Base-by-base conservation (phyloP, 2,797 vertebrate species). In the Gymnoscopelus braueri region DNA sequence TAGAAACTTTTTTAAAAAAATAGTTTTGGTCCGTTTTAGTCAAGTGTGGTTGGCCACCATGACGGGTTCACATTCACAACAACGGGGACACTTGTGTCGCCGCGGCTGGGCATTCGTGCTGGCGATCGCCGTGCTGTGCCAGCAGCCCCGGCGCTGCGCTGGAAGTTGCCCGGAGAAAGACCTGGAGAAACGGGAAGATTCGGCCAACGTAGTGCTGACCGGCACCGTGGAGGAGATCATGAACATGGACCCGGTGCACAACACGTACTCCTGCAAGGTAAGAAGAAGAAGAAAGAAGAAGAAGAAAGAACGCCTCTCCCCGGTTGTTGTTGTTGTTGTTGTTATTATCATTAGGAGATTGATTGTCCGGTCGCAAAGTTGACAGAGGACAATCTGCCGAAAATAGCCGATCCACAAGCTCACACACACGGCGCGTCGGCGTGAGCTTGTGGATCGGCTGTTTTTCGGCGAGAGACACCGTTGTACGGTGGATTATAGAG, bases 251-350 rank as follows among this genome's bases (percentile, higher is more conserved):
- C 98, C 97, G 26, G 96, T 98, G 68, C 96, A 97, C 56, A 96
- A 96, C 77, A 98, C 96, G 35, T 99, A 99, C 71, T 98, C 97
- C 0, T 98, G 98, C 96, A 99, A 98, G 97, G 98, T 99, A 90
- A 91, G 91, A 65, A 44, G 26, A 29, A 29, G 26, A 4, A 29
- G n/a, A n/a, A n/a, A n/a, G n/a, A n/a, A n/a, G n/a, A n/a, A n/a
- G n/a, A n/a, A 29, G 26, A 29, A 2, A 19, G 19, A 32, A 32
- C 32, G 32, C 32, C 32, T 35, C 5, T 5, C 32, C 1, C 32
- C 32, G 32, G 4, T 35, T 1, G 19, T 19, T 19, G 19, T 19
- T 19, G 19, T 19, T 19, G 1, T 19, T 19, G 1, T 19, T 19
- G 1, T 19, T 35, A 35, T 29, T 29, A 4, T 35, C 6, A 35